phyloP scores from a whole-genome alignment of 2,797 vertebrate species.

The Sorex maritimensis region DNA sequence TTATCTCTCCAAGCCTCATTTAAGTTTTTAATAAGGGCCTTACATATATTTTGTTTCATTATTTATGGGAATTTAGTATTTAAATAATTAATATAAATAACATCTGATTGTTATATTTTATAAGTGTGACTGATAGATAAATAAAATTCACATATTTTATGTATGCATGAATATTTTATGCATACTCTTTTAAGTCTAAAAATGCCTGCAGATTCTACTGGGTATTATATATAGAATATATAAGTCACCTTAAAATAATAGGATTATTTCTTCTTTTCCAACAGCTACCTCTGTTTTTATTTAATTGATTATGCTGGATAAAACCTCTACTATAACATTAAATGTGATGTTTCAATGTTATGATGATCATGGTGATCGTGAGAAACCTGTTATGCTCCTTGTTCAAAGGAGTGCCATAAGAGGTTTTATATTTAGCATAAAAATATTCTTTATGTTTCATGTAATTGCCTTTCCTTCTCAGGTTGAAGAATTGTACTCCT shows the following conservation, averaged over 20 bases:
- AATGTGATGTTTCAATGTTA: neutral
- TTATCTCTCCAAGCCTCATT: neutral
- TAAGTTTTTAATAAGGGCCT: neutral
- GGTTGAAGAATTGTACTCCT: neutral
- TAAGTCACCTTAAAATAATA: neutral
- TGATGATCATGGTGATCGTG: neutral
- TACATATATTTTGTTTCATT: neutral
- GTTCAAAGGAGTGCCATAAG: neutral
- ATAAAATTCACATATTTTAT: neutral
- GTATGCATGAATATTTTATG: too few relatives aligned
- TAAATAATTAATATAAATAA: neutral
- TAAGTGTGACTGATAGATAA: neutral
- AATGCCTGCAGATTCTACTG: neutral
- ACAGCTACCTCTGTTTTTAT: neutral
- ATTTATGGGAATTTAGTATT: neutral
- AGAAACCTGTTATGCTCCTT: neutral
- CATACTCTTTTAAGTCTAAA: constrained; percentile 4
- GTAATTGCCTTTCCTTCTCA: neutral
- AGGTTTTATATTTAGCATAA: neutral
- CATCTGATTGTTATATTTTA: neutral
- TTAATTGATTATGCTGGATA: neutral
- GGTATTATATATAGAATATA: neutral
- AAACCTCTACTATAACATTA: neutral
- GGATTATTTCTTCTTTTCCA: neutral
- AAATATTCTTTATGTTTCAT: neutral